phyloP scores from a whole-genome alignment of 2,113 vertebrate species.

The Parus major region DNA sequence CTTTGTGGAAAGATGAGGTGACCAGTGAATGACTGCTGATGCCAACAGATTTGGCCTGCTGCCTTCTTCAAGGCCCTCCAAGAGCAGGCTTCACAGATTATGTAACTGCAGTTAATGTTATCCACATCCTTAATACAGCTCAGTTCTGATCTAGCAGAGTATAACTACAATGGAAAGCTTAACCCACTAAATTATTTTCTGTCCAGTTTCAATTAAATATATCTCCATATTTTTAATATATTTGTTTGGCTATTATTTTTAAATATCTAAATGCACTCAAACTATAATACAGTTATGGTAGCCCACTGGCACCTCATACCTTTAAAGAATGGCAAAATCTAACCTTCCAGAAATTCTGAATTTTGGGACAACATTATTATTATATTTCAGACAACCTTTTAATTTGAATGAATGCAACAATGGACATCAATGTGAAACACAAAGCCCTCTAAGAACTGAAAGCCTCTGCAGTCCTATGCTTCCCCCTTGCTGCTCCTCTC shows the following conservation, averaged over 20 bases:
- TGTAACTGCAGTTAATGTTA: background rate
- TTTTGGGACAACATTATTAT: background rate
- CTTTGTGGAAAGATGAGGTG: background rate
- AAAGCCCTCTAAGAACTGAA: background rate
- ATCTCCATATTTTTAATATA: background rate
- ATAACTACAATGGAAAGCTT: background rate
- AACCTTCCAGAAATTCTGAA: background rate
- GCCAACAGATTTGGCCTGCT: background rate
- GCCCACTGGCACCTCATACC: background rate
- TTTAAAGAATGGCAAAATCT: background rate
- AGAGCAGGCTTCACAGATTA: background rate
- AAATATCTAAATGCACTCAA: background rate
- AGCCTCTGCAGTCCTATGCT: background rate
- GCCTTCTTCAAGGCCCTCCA: background rate
- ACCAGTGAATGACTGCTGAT: background rate
- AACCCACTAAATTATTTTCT: background rate
- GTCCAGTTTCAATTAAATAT: background rate
- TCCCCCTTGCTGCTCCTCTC: constrained; percentile 13
- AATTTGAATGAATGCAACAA: background rate
- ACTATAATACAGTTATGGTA: background rate
- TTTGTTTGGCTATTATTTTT: background rate
- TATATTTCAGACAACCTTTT: background rate
- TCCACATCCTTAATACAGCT: background rate
- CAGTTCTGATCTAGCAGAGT: background rate
- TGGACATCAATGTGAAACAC: background rate